Percentiles rank a stretch among this genome's conserved stretches.
phyloP scores from a whole-genome alignment of 2,888 invertebrate species.

The Oasisia sp. region DNA sequence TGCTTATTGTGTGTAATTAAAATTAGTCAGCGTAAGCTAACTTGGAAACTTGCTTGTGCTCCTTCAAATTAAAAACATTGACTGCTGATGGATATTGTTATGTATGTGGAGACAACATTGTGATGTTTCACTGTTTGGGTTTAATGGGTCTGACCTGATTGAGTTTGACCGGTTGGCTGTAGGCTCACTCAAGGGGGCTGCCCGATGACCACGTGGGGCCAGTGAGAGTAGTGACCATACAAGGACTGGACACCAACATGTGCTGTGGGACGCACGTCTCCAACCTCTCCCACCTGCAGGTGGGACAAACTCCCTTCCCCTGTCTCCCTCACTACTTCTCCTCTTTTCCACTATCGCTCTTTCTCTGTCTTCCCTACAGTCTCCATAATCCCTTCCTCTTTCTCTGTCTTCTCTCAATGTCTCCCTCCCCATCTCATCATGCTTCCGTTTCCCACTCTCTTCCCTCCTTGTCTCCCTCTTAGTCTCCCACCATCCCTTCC shows the following conservation, averaged over 20 bases:
- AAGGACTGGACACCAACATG: conserved; percentile 81
- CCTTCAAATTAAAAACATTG: not conserved
- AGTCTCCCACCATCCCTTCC: conserved; percentile 36
- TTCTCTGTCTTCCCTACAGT: not conserved
- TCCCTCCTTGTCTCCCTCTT: conserved; percentile 28
- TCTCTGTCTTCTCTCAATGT: conserved; percentile 18
- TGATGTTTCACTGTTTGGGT: not conserved
- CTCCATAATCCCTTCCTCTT: conserved; percentile 24
- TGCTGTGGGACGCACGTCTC: conserved; percentile 90
- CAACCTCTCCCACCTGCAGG: conserved; percentile 73
- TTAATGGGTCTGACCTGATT: conserved; percentile 19
- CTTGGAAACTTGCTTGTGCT: not conserved
- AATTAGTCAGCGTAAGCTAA: not conserved
- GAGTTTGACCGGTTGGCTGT: conserved; percentile 26
- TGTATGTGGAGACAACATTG: not conserved
- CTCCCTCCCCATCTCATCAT: conserved; percentile 17
- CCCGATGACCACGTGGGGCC: conserved; percentile 83
- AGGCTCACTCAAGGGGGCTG: conserved; percentile 78
- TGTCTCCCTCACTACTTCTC: too few relatives aligned
- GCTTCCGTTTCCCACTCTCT: conserved; percentile 13
- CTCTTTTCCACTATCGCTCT: not conserved
- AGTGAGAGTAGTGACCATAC: conserved; percentile 81
- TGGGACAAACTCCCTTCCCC: conserved; percentile 40
- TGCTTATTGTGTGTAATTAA: too few relatives aligned
- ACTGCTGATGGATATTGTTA: not conserved